These are phyloP conservation scores for Pituophis catenifer DNA, from an alignment of 2,113 vertebrate species.

Conservation along the genomic window DNA sequence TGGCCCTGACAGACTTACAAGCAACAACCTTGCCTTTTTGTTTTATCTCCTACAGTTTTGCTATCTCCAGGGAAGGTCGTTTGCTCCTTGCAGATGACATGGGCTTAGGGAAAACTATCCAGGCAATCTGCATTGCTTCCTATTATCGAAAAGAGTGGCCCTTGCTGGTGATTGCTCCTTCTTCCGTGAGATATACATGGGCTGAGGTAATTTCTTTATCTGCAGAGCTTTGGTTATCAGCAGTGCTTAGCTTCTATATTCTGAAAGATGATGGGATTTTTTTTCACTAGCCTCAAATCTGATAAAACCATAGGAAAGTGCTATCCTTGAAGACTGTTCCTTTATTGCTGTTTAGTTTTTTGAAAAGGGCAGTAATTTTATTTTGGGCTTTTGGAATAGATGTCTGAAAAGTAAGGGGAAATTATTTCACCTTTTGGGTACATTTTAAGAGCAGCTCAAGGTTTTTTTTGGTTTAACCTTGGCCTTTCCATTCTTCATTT, in stretches of 20 bases:
- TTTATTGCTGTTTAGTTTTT: not conserved
- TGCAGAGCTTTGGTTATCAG: accelerated
- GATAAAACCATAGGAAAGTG: not conserved
- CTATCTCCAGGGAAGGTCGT: conserved; percentile 84
- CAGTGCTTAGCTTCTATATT: not conserved
- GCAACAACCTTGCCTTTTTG: not conserved
- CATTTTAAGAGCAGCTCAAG: not conserved
- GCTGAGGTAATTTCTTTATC: conserved; percentile 80
- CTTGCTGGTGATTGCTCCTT: conserved; percentile 88
- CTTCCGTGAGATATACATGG: conserved; percentile 95
- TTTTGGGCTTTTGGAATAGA: not conserved
- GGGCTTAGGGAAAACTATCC: conserved; percentile 96
- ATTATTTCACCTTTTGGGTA: not conserved
- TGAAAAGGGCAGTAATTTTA: not conserved
- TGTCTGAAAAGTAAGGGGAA: not conserved
- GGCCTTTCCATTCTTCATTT: not conserved
- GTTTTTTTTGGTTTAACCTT: not conserved
- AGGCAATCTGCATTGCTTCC: conserved; percentile 95
- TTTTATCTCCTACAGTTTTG: conserved; percentile 75
- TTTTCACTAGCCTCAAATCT: not conserved
- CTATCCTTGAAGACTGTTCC: not conserved
- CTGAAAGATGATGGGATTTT: not conserved
- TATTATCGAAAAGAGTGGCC: conserved; percentile 93
- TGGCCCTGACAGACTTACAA: not conserved
- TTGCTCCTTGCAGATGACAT: conserved; percentile 96